These are phyloP conservation scores for Amblyjoppa fuscipennis DNA, from an alignment of 2,888 invertebrate genomes.

Conservation along the genomic window DNA sequence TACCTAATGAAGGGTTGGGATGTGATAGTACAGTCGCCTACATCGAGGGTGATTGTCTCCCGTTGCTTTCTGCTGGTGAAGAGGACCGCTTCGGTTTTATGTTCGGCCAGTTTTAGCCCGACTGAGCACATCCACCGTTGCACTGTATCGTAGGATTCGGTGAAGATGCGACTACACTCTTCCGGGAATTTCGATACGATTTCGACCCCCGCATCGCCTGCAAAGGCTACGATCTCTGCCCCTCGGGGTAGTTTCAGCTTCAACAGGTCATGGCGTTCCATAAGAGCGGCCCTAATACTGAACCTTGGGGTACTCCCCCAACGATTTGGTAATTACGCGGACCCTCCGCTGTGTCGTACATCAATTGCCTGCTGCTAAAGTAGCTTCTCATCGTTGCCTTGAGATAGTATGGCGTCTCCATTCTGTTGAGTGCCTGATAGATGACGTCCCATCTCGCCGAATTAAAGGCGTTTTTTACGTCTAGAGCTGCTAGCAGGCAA, in stretches of 20 bases:
- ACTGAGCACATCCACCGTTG: too few relatives aligned
- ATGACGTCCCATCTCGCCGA: constrained; percentile 50
- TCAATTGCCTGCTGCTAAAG: constrained; percentile 61
- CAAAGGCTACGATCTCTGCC: constrained; percentile 34
- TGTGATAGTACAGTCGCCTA: too few relatives aligned
- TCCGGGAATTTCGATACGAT: constrained; percentile 46
- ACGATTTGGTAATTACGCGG: constrained; percentile 33
- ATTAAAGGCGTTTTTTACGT: constrained; percentile 68
- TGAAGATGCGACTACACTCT: constrained; percentile 9
- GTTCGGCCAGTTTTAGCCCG: too few relatives aligned
- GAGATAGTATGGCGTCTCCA: constrained; percentile 65
- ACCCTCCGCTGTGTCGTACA: constrained; percentile 64
- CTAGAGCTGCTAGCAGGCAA: constrained; percentile 46
- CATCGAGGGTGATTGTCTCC: too few relatives aligned
- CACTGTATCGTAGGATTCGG: not conserved
- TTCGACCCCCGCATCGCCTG: constrained; percentile 47
- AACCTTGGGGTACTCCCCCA: constrained; percentile 62
- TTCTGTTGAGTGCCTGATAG: constrained; percentile 41
- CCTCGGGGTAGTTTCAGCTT: constrained; percentile 1
- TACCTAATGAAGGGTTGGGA: too few relatives aligned
- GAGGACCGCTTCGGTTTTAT: too few relatives aligned
- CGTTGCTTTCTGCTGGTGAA: too few relatives aligned
- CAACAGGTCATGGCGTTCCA: constrained; percentile 45
- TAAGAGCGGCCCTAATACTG: constrained; percentile 55
- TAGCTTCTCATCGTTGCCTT: constrained; percentile 64